Conservation (phyloP, 2,888 invertebrate species). For the Phaedon cochleariae region DNA sequence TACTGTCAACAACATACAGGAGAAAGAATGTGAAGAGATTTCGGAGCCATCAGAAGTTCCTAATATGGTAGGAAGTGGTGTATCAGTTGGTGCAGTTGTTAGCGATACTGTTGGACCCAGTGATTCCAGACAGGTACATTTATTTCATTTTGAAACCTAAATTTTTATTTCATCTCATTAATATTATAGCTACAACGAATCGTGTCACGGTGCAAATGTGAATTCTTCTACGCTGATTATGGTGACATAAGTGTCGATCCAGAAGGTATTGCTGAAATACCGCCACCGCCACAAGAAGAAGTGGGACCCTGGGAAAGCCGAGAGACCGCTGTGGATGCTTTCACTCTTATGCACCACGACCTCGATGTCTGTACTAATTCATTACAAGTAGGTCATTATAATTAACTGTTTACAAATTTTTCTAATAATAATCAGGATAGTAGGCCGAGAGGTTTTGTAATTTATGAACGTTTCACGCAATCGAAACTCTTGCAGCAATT, state of each 20-base stretch:
- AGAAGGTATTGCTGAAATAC: conserved; percentile 72
- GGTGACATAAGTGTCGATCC: conserved; percentile 82
- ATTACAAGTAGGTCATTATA: conserved; percentile 68
- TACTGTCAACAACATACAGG: conserved; percentile 91
- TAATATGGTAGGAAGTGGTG: conserved; percentile 91
- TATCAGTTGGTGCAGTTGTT: conserved; percentile 96
- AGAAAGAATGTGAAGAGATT: conserved; percentile 80
- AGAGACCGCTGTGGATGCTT: conserved; percentile 93
- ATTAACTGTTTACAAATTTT: too few species aligned
- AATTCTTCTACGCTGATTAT: conserved; percentile 96
- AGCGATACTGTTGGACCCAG: conserved; percentile 88
- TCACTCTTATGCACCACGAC: conserved; percentile 98
- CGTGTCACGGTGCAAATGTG: conserved; percentile 96
- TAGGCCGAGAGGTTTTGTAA: too few species aligned
- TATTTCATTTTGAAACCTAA: neutral
- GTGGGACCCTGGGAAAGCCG: conserved; percentile 80
- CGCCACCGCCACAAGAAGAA: conserved; percentile 73
- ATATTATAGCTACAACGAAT: conserved; percentile 86
- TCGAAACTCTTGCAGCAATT: too few species aligned
- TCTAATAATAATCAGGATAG: too few species aligned
- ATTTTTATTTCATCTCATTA: neutral
- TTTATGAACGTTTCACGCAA: too few species aligned
- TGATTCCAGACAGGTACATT: conserved; percentile 64
- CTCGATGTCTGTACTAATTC: conserved; percentile 98
- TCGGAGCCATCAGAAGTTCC: conserved; percentile 80